Percentiles rank a stretch among this genome's conserved stretches.
Conservation (phyloP, 2,113 vertebrate genomes). For the Bos javanicus region DNA sequence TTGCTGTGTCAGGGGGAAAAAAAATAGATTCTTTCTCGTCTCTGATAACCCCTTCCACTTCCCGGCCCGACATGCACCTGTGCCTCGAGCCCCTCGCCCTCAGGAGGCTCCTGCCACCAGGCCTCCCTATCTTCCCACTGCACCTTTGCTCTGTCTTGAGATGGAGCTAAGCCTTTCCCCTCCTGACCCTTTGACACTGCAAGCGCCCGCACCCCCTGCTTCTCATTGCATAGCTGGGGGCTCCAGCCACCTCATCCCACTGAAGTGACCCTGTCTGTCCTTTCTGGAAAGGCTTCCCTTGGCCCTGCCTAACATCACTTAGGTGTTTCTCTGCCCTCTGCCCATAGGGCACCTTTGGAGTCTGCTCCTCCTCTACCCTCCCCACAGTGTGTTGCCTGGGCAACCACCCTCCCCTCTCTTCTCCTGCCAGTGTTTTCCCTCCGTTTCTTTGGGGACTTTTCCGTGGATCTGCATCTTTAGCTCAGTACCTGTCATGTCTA, state of each 20-base stretch:
- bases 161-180: neutral
- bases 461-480: neutral
- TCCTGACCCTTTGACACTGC: neutral
- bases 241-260: neutral
- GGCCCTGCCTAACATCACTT: neutral
- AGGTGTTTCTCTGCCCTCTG: neutral
- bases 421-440: neutral
- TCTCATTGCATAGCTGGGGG: neutral
- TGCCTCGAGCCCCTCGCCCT: neutral
- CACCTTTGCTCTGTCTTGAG: neutral
- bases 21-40: neutral
- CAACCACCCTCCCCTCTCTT: neutral
- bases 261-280: neutral
- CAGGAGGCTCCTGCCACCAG: rapidly evolving
- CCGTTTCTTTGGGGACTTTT: neutral
- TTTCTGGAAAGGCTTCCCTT: neutral
- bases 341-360: neutral
- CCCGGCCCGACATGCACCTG: neutral
- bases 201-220: neutral
- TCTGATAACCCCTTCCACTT: neutral
- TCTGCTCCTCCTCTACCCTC: neutral
- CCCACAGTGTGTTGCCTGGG: neutral
- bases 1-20: neutral
- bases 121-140: neutral
- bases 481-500: neutral